Evolutionary conservation across 2,888 invertebrate species (phyloP).

Genomic region (Megaustenia siamemsis): DNA sequence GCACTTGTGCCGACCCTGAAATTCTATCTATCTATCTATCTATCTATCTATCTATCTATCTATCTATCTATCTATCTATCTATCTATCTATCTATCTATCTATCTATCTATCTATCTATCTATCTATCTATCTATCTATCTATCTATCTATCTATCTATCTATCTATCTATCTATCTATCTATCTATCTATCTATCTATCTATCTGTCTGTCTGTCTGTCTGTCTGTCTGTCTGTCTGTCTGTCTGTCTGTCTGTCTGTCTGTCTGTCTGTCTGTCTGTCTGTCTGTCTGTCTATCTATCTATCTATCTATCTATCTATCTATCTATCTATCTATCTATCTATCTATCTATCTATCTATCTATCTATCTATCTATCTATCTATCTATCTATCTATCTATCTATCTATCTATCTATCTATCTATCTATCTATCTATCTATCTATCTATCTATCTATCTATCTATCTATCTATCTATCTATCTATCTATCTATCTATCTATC

Average conservation of each 20-base stretch:
- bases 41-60: conserved; percentile 18
- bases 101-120: conserved; percentile 13
- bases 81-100: conserved; percentile 18
- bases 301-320: conserved; percentile 1
- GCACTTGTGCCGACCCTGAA: too few species aligned
- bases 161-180: conserved; percentile 12
- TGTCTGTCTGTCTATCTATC: neutral
- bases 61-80: conserved; percentile 11
- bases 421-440: conserved; percentile 16
- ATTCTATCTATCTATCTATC: conserved; percentile 7
- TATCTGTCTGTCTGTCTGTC: neutral
- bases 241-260: neutral
- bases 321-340: neutral
- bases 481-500: neutral
- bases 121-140: neutral
- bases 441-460: conserved; percentile 19
- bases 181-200: neutral
- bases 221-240: neutral
- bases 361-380: conserved; percentile 7
- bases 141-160: neutral
- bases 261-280: neutral
- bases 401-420: conserved; percentile 9
- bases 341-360: neutral
- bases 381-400: conserved; percentile 14
- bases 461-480: conserved; percentile 19